Base-by-base conservation (phyloP, 2,888 invertebrate species). In the Petrolisthes cinctipes region DNA sequence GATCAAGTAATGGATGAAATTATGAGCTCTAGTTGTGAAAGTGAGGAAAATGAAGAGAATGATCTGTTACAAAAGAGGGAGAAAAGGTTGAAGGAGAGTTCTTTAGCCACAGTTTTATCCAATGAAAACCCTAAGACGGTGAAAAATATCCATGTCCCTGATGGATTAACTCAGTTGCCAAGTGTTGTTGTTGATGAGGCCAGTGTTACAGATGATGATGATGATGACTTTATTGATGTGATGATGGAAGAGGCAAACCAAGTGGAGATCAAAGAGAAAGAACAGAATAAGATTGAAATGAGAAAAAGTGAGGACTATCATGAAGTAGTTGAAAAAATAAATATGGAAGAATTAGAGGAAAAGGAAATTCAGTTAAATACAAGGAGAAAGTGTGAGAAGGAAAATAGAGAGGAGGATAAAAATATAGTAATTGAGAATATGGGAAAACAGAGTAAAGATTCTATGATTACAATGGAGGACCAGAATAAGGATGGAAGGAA, bases 11-110 rank as follows among this genome's bases (percentile, higher is more conserved):
- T 37, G 37, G 90, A 88, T 51, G 76, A 90, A 86, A 76, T 86
- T 3, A 85, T 89, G 91, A 91, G 90, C 89, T 79, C 90, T 89
- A 90, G 89, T 81, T 89, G 83, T 51, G 82, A 91, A 1, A 90
- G 91, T 88, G 91, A 90, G 61, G 90, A 89, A 79, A 4, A 9
- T 79, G 79, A 79, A n/a, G 75, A 51, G 51, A 56, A 71, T 4
- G 75, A 83, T 71, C 37, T 2, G 20, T 17, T 71, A 17, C 9
- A 61, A 71, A 71, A 20, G n/a, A 71, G 20, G 20, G 20, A 71
- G 71, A n/a, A 71, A 4, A 7, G 66, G n/a, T 23, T 17, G 23
- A 81, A 66, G 23, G 11, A 6, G 14, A 0, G 14, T 23, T 54
- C 53, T 80, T 20, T 6, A 11, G 71, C 20, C 71, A n/a, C 71